Conservation (phyloP, 1,140 invertebrate species). For the Temnothorax curvispinosus region DNA sequence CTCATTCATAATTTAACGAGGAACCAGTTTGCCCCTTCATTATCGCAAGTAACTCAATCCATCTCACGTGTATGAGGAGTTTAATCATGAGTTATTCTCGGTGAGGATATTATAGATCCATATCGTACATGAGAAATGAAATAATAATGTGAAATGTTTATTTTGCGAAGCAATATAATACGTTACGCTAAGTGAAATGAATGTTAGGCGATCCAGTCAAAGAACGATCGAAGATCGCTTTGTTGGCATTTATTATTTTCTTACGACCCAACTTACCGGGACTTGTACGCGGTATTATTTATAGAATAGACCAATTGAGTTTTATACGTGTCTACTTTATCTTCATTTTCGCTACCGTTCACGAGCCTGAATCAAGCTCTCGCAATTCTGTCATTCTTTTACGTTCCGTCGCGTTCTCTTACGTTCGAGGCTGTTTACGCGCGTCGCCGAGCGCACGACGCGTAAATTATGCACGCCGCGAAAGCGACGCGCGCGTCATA, state of each 20-base stretch:
- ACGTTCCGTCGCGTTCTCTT: background rate
- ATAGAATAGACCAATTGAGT: background rate
- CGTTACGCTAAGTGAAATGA: background rate
- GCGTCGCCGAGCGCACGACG: background rate
- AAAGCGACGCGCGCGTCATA: background rate
- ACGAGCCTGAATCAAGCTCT: background rate
- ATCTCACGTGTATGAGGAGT: background rate
- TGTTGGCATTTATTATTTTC: background rate
- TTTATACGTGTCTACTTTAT: background rate
- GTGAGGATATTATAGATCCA: background rate
- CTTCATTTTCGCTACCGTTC: background rate
- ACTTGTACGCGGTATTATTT: background rate
- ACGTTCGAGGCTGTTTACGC: conserved; percentile 25
- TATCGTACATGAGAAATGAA: background rate
- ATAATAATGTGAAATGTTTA: background rate
- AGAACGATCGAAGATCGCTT: background rate
- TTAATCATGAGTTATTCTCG: background rate
- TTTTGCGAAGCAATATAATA: background rate
- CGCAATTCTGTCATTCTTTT: conserved; percentile 2
- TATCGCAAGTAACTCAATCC: background rate
- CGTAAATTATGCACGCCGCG: conserved; percentile 34
- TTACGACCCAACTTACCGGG: too few relatives aligned
- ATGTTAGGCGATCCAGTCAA: background rate
- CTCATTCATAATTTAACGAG: conserved; percentile 20
- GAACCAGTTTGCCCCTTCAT: background rate